Evolutionary conservation across 2,113 vertebrate genomes (phyloP).

Genomic region (Macrotus californicus): DNA sequence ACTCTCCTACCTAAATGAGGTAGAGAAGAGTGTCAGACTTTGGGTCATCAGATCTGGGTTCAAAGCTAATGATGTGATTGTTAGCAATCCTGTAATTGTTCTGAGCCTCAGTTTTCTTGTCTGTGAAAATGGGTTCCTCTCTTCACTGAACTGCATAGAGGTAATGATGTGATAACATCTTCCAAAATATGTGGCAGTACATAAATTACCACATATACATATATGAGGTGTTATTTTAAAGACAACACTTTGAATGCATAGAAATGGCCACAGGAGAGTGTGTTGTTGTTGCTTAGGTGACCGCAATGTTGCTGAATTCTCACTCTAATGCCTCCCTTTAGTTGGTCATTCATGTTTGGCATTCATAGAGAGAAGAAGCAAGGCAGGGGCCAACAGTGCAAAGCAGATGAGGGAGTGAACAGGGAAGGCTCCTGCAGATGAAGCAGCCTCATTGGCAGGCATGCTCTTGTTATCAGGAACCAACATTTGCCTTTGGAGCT

Average conservation of each 20-base stretch:
- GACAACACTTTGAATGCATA: neutral
- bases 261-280: neutral
- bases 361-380: slow-evolving; percentile 51
- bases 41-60: neutral
- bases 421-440: slow-evolving; percentile 68
- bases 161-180: neutral
- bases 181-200: neutral
- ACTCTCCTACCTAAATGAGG: neutral
- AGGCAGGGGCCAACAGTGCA: slow-evolving; percentile 65
- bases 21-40: neutral
- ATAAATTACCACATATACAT: neutral
- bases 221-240: neutral
- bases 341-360: slow-evolving; percentile 41
- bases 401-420: slow-evolving; percentile 69
- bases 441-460: slow-evolving; percentile 62
- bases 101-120: neutral
- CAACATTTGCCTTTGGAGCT: slow-evolving; percentile 74
- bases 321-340: slow-evolving; percentile 18
- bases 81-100: neutral
- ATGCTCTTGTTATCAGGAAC: slow-evolving; percentile 68
- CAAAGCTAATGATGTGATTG: neutral
- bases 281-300: neutral
- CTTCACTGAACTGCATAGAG: neutral
- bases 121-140: neutral
- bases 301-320: neutral